A percentile compares a stretch with the other conserved stretches of the same genome.
Evolutionary conservation across 2,113 vertebrate genomes (phyloP).

Genomic region (Isurus oxyrinchus): DNA sequence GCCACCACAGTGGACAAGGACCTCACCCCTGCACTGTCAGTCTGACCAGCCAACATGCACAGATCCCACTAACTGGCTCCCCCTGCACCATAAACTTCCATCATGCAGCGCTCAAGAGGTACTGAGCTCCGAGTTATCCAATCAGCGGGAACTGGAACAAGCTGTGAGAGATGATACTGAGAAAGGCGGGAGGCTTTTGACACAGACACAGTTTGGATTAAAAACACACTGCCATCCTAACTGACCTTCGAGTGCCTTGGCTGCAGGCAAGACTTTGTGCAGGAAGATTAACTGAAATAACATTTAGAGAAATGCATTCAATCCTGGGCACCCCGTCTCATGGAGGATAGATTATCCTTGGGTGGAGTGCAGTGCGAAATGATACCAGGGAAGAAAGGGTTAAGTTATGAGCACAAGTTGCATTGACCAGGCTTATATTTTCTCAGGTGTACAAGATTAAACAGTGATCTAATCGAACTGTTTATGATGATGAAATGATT

Average conservation of each 20-base stretch:
- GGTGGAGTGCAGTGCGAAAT: not conserved
- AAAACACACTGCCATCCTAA: not conserved
- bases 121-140: not conserved
- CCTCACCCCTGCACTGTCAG: slow-evolving; percentile 39
- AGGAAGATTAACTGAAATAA: not conserved
- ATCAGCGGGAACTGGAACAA: not conserved
- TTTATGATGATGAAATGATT: not conserved
- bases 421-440: not conserved
- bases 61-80: not conserved
- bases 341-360: not conserved
- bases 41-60: not conserved
- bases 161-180: not conserved
- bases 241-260: not conserved
- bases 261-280: not conserved
- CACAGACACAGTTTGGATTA: not conserved
- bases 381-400: not conserved
- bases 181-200: not conserved
- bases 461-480: not conserved
- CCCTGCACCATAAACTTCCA: not conserved
- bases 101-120: not conserved
- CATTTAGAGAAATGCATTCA: not conserved
- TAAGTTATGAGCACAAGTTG: not conserved
- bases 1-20: slow-evolving; percentile 48
- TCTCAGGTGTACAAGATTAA: not conserved
- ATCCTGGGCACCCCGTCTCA: not conserved